Base-by-base conservation (phyloP, 2,113 vertebrate genomes). In the Nymphicus hollandicus region DNA sequence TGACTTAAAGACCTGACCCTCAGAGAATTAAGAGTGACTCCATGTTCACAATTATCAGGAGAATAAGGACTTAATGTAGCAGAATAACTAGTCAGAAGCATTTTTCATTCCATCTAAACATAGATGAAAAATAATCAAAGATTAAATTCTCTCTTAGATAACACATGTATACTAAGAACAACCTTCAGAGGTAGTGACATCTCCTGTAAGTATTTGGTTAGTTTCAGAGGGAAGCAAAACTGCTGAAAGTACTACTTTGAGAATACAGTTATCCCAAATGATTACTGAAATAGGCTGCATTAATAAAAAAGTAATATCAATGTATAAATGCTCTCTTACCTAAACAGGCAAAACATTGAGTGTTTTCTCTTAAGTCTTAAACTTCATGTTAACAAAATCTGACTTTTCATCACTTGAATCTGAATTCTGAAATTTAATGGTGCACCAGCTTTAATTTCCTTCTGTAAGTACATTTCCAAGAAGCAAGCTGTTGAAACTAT, bases 351-450 rank as follows among this genome's bases (percentile, higher is more conserved):
- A 93, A 94, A 68, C 8, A 23, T n/a, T 1, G 0, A 10, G 52
- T 71, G 35, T 31, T 87, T 95, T 87, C 19, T 53, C 82, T 49
- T 72, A 76, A 60, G 18, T 65, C 55, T 66, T 89, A 87, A 55
- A 66, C 24, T 74, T 70, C 27, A 43, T 29, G 7, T 73, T 83
- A 77, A 64, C 23, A 73, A 82, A 83, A 81, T 81, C 69, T 64
- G 39, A 49, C 20, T 77, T 73, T 24, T 63, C 55, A 83, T 29
- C 27, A 55, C 16, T 60, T 88, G 24, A 89, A 55, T 86, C 33
- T 79, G 35, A 71, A 66, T 83, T 91, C 43, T 24, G 49, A 33
- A 46, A 82, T 20, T 70, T 77, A 88, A 82, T 65, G 28, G 66
- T 27, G 53, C 15, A 53, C 17, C 13, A 43, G 2, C 3, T 56